A percentile compares a stretch with the other conserved stretches of the same genome.
phyloP scores from a whole-genome alignment of 2,888 invertebrate species.

The Hypena proboscidalis region DNA sequence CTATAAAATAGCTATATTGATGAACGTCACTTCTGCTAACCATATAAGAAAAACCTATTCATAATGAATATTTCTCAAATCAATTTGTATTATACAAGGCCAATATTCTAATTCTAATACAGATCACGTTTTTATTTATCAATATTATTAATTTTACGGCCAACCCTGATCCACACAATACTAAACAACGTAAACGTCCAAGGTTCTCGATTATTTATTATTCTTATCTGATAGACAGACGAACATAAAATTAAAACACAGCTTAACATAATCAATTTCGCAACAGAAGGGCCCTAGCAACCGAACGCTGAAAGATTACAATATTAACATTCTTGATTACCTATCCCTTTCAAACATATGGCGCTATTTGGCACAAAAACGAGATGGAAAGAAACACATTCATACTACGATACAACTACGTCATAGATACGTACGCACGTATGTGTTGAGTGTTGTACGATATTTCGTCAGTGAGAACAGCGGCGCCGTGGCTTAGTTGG shows the following conservation, averaged over 20 bases:
- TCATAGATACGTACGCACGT: constrained; percentile 9
- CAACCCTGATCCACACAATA: constrained; percentile 31
- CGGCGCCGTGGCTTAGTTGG: constrained; percentile 82
- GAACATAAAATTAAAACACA: constrained; percentile 12
- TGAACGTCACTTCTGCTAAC: no score
- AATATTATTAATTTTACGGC: constrained; percentile 6
- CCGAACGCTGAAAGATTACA: constrained; percentile 13
- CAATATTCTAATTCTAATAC: neutral
- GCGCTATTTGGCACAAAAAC: constrained; percentile 2
- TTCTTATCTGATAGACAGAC: constrained; percentile 20
- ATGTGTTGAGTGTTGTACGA: constrained; percentile 11
- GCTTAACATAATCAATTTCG: constrained; percentile 2
- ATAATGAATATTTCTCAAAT: no score
- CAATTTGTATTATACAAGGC: neutral
- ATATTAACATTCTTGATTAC: constrained; percentile 4
- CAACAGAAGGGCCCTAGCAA: constrained; percentile 23
- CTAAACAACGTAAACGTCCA: constrained; percentile 13
- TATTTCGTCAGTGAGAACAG: constrained; percentile 21
- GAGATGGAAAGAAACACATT: constrained; percentile 15
- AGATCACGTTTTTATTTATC: neutral
- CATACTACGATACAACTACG: constrained; percentile 6
- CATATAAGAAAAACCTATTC: no score
- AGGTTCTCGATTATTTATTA: constrained; percentile 31
- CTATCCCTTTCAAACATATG: constrained; percentile 12
- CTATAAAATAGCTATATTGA: no score